A percentile compares a stretch with the other conserved stretches of the same genome.
These are phyloP conservation scores for Rhadinocentrus ornatus DNA, from an alignment of 2,797 vertebrate genomes.

Conservation along the genomic window DNA sequence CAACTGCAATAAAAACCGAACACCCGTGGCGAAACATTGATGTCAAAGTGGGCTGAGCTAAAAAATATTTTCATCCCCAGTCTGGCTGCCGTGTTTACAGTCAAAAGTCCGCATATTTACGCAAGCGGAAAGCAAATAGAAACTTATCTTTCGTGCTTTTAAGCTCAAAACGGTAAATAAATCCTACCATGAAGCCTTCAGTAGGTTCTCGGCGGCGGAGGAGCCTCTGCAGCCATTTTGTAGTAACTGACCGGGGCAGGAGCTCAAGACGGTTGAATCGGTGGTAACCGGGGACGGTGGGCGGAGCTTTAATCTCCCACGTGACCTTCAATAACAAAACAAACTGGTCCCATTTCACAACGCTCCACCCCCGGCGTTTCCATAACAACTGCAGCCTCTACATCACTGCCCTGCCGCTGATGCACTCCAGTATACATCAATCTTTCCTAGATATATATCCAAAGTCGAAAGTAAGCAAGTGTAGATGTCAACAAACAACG, in stretches of 20 bases:
- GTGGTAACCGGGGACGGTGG: constrained; percentile 76
- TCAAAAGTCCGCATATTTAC: constrained; percentile 12
- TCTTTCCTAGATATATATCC: neutral
- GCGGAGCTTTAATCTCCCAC: constrained; percentile 69
- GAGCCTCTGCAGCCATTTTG: constrained; percentile 87
- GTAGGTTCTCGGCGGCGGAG: constrained; percentile 68
- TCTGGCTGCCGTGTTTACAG: constrained; percentile 26
- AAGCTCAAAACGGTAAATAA: constrained; percentile 1
- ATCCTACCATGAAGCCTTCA: constrained; percentile 80
- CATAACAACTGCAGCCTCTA: constrained; percentile 78
- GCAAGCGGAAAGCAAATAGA: neutral
- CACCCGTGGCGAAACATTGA: constrained; percentile 46
- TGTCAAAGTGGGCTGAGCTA: constrained; percentile 67
- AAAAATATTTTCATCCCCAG: constrained; percentile 37
- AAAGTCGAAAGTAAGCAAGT: constrained; percentile 5
- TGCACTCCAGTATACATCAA: constrained; percentile 18
- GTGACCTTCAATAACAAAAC: constrained; percentile 85
- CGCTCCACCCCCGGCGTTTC: constrained; percentile 69
- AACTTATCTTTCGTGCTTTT: neutral
- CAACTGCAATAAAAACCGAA: constrained; percentile 16
- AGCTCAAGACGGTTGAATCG: constrained; percentile 76
- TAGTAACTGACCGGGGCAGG: constrained; percentile 84
- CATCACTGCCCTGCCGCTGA: constrained; percentile 38
- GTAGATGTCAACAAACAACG: neutral
- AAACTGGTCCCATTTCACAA: constrained; percentile 62